Evolutionary conservation across 2,113 vertebrate species (phyloP).

Genomic region (Peromyscus maniculatus): DNA sequence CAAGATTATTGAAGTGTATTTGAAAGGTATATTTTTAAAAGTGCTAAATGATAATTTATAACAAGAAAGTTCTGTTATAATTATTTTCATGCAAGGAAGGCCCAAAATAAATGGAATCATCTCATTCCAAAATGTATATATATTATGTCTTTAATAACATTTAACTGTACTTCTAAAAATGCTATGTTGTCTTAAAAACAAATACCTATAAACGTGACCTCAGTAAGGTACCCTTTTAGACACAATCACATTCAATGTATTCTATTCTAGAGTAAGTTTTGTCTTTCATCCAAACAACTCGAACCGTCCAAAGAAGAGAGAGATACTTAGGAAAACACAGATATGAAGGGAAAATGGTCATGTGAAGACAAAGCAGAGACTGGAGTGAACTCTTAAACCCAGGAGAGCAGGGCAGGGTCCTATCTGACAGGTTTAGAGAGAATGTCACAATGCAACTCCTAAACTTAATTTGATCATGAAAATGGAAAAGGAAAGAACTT

Average conservation of each 20-base stretch:
- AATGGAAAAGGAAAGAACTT: not conserved
- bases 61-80: not conserved
- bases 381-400: not conserved
- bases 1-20: not conserved
- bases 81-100: not conserved
- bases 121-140: not conserved
- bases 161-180: not conserved
- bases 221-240: not conserved
- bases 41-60: not conserved
- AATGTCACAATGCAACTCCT: not conserved
- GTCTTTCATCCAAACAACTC: not conserved
- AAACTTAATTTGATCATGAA: not conserved
- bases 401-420: accelerated
- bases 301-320: not conserved
- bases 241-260: not conserved
- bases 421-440: not conserved
- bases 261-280: not conserved
- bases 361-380: not conserved
- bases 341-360: not conserved
- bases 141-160: not conserved
- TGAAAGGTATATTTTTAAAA: not conserved
- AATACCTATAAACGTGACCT: not conserved
- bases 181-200: not conserved
- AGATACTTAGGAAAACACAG: not conserved
- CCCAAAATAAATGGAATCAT: not conserved